These are phyloP conservation scores for Sapajus apella DNA, from an alignment of 2,113 vertebrate species.

Conservation along the genomic window DNA sequence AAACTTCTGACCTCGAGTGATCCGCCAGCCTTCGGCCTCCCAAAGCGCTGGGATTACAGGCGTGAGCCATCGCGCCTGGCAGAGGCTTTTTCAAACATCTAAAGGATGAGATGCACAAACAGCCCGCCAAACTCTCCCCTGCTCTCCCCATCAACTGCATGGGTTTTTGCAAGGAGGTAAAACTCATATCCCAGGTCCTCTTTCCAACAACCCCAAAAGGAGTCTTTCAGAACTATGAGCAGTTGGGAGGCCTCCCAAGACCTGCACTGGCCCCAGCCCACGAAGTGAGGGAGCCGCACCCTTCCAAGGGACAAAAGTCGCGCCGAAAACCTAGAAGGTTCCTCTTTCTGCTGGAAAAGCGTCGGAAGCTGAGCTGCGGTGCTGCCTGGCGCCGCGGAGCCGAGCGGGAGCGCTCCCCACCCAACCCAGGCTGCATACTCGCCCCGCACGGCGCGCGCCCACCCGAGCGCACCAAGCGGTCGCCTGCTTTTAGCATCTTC, in stretches of 20 bases:
- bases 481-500: background rate
- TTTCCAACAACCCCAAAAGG: background rate
- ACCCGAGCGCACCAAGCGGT: background rate
- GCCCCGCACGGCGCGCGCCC: background rate
- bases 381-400: background rate
- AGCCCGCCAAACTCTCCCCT: background rate
- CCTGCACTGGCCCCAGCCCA: background rate
- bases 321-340: background rate
- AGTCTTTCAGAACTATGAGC: background rate
- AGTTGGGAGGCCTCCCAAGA: background rate
- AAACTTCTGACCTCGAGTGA: no score
- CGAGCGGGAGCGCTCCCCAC: background rate
- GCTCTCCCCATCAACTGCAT: background rate
- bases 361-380: background rate
- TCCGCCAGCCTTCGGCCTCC: no score
- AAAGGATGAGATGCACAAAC: background rate
- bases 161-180: background rate
- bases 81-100: background rate
- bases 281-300: slow-evolving; percentile 32
- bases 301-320: background rate
- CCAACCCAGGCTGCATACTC: background rate
- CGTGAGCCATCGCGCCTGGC: no score
- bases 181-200: background rate
- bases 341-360: background rate
- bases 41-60: no score